A percentile compares a stretch with the other conserved stretches of the same genome.
phyloP scores from a whole-genome alignment of 2,797 vertebrate species.

The Anabacerthia variegaticeps region DNA sequence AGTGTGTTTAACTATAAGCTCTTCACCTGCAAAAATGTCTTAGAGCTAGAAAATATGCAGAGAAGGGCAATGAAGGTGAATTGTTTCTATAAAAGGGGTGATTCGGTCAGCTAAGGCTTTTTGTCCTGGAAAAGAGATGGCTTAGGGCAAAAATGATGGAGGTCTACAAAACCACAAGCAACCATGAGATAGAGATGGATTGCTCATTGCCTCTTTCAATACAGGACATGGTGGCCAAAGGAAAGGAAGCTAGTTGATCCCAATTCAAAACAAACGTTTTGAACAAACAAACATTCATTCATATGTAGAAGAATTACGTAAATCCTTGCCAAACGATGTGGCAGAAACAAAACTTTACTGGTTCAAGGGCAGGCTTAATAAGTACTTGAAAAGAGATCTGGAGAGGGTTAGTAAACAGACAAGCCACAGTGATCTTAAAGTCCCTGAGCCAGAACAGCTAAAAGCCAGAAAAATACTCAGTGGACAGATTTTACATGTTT shows the following conservation, averaged over 20 bases:
- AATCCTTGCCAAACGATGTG: neutral
- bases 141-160: neutral
- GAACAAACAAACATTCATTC: conserved; percentile 1
- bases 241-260: neutral
- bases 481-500: neutral
- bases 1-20: neutral
- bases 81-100: neutral
- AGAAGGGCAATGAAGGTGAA: neutral
- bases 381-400: neutral
- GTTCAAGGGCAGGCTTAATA: conserved; percentile 1
- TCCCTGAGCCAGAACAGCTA: neutral
- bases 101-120: neutral
- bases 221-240: neutral
- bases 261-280: neutral
- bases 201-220: neutral
- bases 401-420: neutral
- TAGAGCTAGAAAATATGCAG: neutral
- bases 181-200: neutral
- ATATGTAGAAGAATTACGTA: neutral
- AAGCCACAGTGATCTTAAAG: neutral
- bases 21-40: neutral
- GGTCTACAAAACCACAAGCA: neutral
- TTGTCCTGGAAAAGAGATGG: neutral
- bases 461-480: neutral
- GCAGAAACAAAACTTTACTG: neutral